These are phyloP conservation scores for Ectobius pallidus DNA, from an alignment of 2,888 invertebrate genomes.

Conservation along the genomic window DNA sequence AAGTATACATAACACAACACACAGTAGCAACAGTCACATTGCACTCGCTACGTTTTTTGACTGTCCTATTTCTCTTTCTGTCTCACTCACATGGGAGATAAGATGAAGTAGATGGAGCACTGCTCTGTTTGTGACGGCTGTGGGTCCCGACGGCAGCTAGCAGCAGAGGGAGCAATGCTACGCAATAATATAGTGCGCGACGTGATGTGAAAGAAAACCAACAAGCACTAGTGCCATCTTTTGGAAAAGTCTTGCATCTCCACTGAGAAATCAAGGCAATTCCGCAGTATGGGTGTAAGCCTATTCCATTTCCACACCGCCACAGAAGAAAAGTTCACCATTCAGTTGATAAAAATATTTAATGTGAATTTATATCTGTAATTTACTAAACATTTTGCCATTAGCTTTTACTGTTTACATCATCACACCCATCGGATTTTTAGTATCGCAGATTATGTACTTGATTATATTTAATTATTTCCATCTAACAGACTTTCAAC, in stretches of 20 bases:
- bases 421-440: no score
- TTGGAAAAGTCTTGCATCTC: neutral
- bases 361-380: no score
- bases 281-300: neutral
- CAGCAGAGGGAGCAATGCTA: neutral
- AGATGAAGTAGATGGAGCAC: slow-evolving; percentile 22
- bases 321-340: no score
- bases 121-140: slow-evolving; percentile 19
- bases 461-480: no score
- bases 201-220: slow-evolving; percentile 34
- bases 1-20: neutral
- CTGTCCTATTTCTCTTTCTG: slow-evolving; percentile 17
- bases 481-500: no score
- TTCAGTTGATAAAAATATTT: no score
- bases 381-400: no score
- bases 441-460: no score
- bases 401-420: no score
- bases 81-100: slow-evolving; percentile 23
- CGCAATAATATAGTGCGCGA: slow-evolving; percentile 36
- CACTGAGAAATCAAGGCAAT: slow-evolving; percentile 20
- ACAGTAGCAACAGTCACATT: neutral
- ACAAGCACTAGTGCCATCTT: neutral
- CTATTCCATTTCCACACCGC: no score
- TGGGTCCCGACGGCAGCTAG: neutral
- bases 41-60: neutral